Evolutionary conservation across 2,888 invertebrate species (phyloP), one percentile per base, ranked within the genome.

Genomic region (Exephanes ischioxanthus): DNA sequence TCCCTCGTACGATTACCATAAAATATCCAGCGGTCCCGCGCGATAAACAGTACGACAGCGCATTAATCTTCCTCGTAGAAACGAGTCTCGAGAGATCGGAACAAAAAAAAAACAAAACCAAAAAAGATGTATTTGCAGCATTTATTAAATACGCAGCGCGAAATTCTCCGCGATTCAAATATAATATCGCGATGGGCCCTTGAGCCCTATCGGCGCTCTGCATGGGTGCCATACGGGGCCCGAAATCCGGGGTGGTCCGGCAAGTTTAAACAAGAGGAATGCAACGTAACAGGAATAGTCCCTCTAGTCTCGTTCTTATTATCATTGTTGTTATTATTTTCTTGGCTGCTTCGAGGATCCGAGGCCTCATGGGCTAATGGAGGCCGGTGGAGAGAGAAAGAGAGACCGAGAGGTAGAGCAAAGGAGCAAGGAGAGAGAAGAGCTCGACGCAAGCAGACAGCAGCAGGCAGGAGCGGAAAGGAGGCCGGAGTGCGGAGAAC

Each of bases 281-380:
- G 93, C 92, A 92, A 92, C 91, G 89, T 91, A 92, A 93, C 93
- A 93, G 92, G 92, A 92, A 94, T 93, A 92, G 92, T 92, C 91
- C 87, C 90, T 91, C 91, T 91, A 91, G 92, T 90, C 91, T 90
- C 90, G 80, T 90, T 90, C 90, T 91, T 91, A 90, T 91, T 91
- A 90, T 91, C 87, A 88, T 90, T 90, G 77, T 88, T 84, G 82
- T 88, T 91, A 86, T 91, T 89, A 87, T 88, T 91, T 90, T 89
- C 91, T 89, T 66, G 89, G 91, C 88, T 87, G 88, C 71, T 89
- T 90, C 83, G 90, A 84, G 86, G 88, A 80, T 85, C 76, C 68
- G 71, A 75, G 79, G 87, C 81, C 88, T 89, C 88, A 88, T 88
- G 89, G 86, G 85, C 90, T 90, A 91, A 91, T 91, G 90, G 91